Percentiles rank a stretch among this genome's conserved stretches.
Conservation (phyloP, 2,113 vertebrate genomes). For the Pseudopodoces humilis region DNA sequence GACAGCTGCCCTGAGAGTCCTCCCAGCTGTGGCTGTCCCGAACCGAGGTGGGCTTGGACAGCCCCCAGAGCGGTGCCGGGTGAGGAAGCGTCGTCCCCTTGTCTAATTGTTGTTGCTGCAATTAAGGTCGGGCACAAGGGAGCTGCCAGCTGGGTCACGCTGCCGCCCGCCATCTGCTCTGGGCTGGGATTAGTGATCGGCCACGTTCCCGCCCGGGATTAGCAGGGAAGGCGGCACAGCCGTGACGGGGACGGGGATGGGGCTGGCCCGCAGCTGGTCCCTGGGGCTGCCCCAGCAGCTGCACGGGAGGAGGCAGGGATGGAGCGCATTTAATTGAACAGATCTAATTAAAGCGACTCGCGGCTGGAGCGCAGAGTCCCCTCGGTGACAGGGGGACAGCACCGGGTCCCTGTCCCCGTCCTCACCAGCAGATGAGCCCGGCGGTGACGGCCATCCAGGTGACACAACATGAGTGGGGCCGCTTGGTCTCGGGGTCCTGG, state of each 20-base stretch:
- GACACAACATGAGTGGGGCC: constrained; percentile 82
- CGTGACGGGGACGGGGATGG: not conserved
- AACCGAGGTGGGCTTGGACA: accelerated
- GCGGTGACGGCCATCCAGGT: constrained; percentile 90
- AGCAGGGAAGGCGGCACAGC: not conserved
- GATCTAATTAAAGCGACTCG: not conserved
- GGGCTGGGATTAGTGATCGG: constrained; percentile 23
- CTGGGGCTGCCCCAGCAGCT: not conserved
- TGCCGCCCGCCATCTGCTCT: constrained; percentile 39
- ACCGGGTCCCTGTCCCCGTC: accelerated
- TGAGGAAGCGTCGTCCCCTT: not conserved
- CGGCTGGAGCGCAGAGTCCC: accelerated
- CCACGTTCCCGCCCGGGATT: constrained; percentile 1
- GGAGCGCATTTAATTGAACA: not conserved
- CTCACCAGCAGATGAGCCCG: constrained; percentile 93
- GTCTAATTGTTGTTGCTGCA: not conserved
- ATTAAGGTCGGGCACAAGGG: not conserved
- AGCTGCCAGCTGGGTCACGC: constrained; percentile 38
- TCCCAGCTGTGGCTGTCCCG: not conserved
- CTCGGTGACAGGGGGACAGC: not conserved
- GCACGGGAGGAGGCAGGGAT: not conserved
- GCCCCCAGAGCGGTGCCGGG: accelerated
- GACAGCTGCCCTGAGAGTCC: accelerated
- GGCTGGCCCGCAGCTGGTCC: not conserved
- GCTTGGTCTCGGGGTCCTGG: constrained; percentile 79